Evolutionary conservation across 2,113 vertebrate genomes (phyloP), one percentile per base, ranked within the genome.

Genomic region (Podilymbus podiceps): DNA sequence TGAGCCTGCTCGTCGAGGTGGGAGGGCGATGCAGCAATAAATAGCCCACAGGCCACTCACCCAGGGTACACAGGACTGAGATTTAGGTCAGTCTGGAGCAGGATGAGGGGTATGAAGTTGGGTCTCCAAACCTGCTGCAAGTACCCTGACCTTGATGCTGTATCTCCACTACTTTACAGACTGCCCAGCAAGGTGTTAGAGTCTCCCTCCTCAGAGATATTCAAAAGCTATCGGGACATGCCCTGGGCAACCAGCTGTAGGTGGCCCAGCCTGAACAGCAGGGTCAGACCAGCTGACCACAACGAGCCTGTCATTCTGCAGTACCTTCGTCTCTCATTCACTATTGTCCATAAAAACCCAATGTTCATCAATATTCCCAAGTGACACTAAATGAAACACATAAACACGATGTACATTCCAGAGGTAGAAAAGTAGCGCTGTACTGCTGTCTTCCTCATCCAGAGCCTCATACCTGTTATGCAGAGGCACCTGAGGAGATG

Each of bases 331-430:
- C 31, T 23, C 58, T 40, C 52, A 9, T 30, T 52, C 49, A 58
- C 24, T 2, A 2, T 19, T 44, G 71, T 44, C 75, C 71, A 40
- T 10, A 62, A 62, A 71, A 67, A 3, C 15, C 17, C 20, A 6
- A 53, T 33, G 12, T 5, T 53, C 40, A 25, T 30, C 73, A 52
- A 8, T 11, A 62, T 23, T 35, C 55, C 42, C 69, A 33, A 27
- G 33, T 2, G 33, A 55, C 7, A 15, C 33, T 59, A 27, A 89
- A 76, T 4, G 2, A 72, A 79, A 83, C n/a, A 24, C 63, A 35
- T 1, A 4, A 31, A 21, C 28, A 44, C 6, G 1, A 24, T 0
- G 0, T 28, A 62, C 1, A 0, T 24, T 72, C 53, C 28, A 40
- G 53, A 72, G 15, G 35, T 17, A 77, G 35, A 40, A 67, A 56